A percentile compares a stretch with the other conserved stretches of the same genome.
Conservation (phyloP, 2,888 invertebrate genomes). For the Lymantria monacha region DNA sequence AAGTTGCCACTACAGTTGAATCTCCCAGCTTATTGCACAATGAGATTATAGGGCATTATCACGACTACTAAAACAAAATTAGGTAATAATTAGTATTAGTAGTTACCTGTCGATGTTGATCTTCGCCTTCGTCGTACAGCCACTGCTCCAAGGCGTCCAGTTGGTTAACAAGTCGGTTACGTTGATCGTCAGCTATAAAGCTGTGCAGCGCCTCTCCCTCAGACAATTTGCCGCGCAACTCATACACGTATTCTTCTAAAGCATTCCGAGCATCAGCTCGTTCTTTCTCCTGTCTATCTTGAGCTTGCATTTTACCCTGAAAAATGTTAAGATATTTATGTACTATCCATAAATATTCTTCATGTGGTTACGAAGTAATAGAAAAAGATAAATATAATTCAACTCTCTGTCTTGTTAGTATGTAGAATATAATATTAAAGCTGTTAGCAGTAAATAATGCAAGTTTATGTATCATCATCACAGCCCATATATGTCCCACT, state of each 20-base stretch:
- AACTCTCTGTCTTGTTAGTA: too few species aligned
- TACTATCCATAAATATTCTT: not conserved
- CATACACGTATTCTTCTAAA: conserved; percentile 99
- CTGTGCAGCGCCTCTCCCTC: conserved; percentile 88
- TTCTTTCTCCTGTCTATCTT: conserved; percentile 96
- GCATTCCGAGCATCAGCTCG: conserved; percentile 97
- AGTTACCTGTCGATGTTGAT: conserved; percentile 86
- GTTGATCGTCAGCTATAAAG: conserved; percentile 88
- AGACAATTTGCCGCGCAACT: conserved; percentile 93
- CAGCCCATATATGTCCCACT: too few species aligned
- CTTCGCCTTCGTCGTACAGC: conserved; percentile 98
- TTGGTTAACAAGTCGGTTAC: conserved; percentile 82
- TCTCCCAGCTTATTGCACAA: too few species aligned
- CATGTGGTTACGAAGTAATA: not conserved
- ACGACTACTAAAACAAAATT: too few species aligned
- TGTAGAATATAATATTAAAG: too few species aligned
- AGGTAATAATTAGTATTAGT: not conserved
- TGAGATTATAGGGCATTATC: too few species aligned
- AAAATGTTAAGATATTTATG: conserved; percentile 1
- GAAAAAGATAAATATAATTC: too few species aligned
- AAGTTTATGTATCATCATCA: too few species aligned
- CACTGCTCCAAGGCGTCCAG: conserved; percentile 96
- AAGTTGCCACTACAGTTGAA: too few species aligned
- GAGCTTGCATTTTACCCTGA: conserved; percentile 90
- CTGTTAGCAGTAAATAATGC: too few species aligned